Conservation (phyloP, 2,888 invertebrate genomes). For the Cerceris ruficornis region DNA sequence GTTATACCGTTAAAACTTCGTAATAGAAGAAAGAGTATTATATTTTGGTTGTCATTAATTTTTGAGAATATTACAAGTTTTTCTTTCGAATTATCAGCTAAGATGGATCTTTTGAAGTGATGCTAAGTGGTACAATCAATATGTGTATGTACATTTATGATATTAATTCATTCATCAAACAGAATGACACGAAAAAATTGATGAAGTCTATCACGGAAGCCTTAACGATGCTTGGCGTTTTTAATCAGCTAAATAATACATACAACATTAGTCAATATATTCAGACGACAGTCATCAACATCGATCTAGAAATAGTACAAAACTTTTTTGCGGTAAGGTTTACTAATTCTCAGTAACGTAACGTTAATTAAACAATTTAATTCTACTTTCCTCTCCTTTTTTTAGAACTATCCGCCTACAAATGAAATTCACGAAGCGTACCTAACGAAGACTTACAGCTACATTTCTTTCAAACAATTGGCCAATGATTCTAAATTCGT, state of each 20-base stretch:
- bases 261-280: constrained; percentile 44
- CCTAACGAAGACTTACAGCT: constrained; percentile 59
- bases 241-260: constrained; percentile 41
- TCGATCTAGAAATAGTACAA: constrained; percentile 61
- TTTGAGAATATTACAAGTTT: no score
- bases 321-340: constrained; percentile 57
- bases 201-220: constrained; percentile 55
- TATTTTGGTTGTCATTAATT: no score
- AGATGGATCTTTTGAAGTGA: no score
- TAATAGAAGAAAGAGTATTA: no score
- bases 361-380: background rate
- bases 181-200: constrained; percentile 56
- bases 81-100: no score
- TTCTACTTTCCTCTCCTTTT: background rate
- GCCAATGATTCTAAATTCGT: constrained; percentile 38
- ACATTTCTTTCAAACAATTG: constrained; percentile 50
- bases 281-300: constrained; percentile 42
- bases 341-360: background rate
- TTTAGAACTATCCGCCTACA: constrained; percentile 59
- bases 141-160: no score
- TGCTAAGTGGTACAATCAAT: no score
- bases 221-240: constrained; percentile 52
- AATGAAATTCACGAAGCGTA: constrained; percentile 63
- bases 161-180: constrained; percentile 11
- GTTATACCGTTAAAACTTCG: no score